Percentiles rank a stretch among this genome's conserved stretches.
Evolutionary conservation across 2,888 invertebrate genomes (phyloP).

Genomic region (Trissolcus japonicus): DNA sequence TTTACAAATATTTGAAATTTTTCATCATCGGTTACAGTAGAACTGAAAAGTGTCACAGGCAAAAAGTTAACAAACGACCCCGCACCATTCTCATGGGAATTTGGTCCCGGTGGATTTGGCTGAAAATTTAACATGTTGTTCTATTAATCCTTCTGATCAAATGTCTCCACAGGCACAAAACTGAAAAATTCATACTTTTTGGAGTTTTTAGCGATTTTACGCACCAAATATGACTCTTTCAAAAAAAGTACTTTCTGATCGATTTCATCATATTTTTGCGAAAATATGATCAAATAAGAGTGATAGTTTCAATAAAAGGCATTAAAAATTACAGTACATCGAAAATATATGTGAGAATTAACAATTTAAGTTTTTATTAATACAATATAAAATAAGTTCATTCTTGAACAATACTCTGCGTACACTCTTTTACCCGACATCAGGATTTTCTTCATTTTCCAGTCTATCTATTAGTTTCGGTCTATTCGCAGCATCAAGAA

Average conservation of each 20-base stretch:
- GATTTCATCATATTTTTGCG: not conserved
- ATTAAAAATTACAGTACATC: not conserved
- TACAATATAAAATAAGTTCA: not conserved
- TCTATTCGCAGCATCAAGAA: conserved; percentile 29
- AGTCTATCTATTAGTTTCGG: not conserved
- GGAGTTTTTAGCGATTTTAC: not conserved
- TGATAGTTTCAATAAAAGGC: not conserved
- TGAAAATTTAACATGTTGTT: not conserved
- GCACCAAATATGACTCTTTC: not conserved
- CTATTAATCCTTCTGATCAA: too few relatives aligned
- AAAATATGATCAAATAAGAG: not conserved
- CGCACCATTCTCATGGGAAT: conserved; percentile 1
- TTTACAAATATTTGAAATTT: too few relatives aligned
- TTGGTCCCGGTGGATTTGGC: not conserved
- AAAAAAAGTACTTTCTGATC: not conserved
- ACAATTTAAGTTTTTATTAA: not conserved
- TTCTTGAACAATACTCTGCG: not conserved
- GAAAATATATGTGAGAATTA: not conserved
- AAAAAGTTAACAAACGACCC: too few relatives aligned
- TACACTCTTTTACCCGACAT: not conserved
- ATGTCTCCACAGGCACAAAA: not conserved
- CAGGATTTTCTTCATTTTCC: not conserved
- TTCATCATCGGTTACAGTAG: too few relatives aligned
- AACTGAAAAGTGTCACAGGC: too few relatives aligned
- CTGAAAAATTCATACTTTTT: not conserved